These are phyloP conservation scores for Himalopsyche japonica DNA, from an alignment of 2,888 invertebrate species.

Conservation along the genomic window DNA sequence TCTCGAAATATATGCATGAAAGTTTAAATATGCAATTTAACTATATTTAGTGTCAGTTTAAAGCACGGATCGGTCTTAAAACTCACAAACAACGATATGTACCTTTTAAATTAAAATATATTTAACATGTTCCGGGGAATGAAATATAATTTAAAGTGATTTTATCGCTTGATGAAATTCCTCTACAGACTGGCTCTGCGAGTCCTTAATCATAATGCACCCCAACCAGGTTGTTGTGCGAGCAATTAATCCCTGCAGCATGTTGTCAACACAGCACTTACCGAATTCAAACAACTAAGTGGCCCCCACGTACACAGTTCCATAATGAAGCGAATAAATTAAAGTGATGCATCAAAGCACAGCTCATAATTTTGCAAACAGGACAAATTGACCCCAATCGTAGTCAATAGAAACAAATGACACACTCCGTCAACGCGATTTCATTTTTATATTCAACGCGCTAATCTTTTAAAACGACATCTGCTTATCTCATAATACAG, in stretches of 20 bases:
- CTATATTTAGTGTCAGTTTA: too few relatives aligned
- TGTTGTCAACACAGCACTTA: slow-evolving; percentile 34
- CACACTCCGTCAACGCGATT: background rate
- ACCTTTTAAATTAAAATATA: too few relatives aligned
- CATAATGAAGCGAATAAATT: slow-evolving; percentile 36
- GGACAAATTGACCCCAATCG: background rate
- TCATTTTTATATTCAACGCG: background rate
- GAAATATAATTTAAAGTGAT: too few relatives aligned
- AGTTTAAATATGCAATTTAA: too few relatives aligned
- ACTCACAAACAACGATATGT: too few relatives aligned
- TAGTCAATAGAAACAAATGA: background rate
- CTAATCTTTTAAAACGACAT: background rate
- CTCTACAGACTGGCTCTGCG: too few relatives aligned
- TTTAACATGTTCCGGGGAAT: too few relatives aligned
- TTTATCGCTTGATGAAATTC: background rate
- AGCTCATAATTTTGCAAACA: background rate
- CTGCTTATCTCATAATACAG: background rate
- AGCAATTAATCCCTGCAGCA: slow-evolving; percentile 31
- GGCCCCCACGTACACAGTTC: slow-evolving; percentile 22
- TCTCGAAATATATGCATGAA: too few relatives aligned
- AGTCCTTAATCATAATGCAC: background rate
- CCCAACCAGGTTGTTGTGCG: background rate
- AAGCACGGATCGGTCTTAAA: too few relatives aligned
- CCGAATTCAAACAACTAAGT: slow-evolving; percentile 33
- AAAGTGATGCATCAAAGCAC: background rate